These are phyloP conservation scores for Deroplatys truncata DNA, from an alignment of 2,888 invertebrate genomes.

Conservation along the genomic window DNA sequence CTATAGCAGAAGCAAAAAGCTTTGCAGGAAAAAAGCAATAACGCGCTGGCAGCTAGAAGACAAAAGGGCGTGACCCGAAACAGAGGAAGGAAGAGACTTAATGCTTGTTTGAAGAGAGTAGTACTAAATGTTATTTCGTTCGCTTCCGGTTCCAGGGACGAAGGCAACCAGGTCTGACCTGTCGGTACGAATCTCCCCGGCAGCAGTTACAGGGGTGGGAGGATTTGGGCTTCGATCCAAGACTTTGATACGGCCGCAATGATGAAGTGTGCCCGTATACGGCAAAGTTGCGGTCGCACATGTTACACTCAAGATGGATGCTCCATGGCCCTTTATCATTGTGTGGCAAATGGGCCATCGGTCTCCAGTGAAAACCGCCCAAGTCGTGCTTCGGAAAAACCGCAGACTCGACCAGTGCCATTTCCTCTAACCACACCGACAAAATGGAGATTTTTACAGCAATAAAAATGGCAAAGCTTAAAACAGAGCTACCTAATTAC, in stretches of 20 bases:
- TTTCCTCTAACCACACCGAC: too few species aligned
- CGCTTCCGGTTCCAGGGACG: not conserved
- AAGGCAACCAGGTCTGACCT: not conserved
- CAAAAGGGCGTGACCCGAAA: not conserved
- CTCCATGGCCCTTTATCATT: not conserved
- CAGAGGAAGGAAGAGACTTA: not conserved
- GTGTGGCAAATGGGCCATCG: not conserved
- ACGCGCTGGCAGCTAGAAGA: not conserved
- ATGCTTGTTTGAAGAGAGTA: not conserved
- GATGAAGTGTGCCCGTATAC: not conserved
- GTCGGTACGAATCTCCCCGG: not conserved
- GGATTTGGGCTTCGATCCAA: slow-evolving; percentile 10
- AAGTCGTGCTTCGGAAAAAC: not conserved
- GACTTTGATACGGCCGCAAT: slow-evolving; percentile 6
- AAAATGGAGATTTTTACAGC: too few species aligned
- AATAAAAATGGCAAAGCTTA: too few species aligned
- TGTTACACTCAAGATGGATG: not conserved
- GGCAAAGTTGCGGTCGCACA: not conserved
- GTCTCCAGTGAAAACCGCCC: not conserved
- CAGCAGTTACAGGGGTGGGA: not conserved
- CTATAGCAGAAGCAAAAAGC: not conserved
- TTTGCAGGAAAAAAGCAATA: not conserved
- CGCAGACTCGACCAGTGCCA: not conserved
- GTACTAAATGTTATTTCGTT: not conserved
- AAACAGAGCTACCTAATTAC: too few species aligned